Conservation (phyloP, 2,113 vertebrate genomes). For the Struthio camelus region DNA sequence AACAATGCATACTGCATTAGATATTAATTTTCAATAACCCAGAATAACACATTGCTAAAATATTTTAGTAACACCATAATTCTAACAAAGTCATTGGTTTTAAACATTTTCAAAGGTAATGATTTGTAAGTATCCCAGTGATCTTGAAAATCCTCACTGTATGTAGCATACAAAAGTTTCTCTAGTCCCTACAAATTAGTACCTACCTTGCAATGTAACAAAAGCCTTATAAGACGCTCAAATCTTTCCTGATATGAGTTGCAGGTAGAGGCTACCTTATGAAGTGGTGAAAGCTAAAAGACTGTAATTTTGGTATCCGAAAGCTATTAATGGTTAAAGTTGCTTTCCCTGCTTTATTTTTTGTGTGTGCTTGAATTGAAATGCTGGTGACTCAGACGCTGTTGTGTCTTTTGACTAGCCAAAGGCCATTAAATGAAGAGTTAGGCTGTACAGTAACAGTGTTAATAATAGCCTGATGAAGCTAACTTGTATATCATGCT, state of each 20-base stretch:
- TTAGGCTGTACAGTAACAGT: not conserved
- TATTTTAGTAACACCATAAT: not conserved
- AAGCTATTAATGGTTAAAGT: slow-evolving; percentile 16
- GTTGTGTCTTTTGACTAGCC: not conserved
- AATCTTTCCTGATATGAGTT: not conserved
- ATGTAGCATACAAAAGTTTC: not conserved
- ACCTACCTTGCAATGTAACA: not conserved
- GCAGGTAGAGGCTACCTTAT: slow-evolving; percentile 4
- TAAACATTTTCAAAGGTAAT: not conserved
- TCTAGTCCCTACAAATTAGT: not conserved
- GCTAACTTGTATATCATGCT: not conserved
- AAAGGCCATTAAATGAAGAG: not conserved
- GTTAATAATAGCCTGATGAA: not conserved
- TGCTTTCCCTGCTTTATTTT: slow-evolving; percentile 41
- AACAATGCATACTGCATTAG: not conserved
- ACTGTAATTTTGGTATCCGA: slow-evolving; percentile 15
- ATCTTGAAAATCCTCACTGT: not conserved
- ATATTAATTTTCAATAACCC: not conserved
- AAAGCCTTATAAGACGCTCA: slow-evolving; percentile 35
- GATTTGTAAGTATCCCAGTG: not conserved
- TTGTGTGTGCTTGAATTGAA: not conserved
- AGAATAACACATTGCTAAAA: not conserved
- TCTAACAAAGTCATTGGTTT: not conserved
- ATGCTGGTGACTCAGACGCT: not conserved
- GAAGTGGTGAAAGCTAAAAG: slow-evolving; percentile 22